These are phyloP conservation scores for Champsocephalus gunnari DNA, from an alignment of 2,797 vertebrate genomes.

Conservation along the genomic window DNA sequence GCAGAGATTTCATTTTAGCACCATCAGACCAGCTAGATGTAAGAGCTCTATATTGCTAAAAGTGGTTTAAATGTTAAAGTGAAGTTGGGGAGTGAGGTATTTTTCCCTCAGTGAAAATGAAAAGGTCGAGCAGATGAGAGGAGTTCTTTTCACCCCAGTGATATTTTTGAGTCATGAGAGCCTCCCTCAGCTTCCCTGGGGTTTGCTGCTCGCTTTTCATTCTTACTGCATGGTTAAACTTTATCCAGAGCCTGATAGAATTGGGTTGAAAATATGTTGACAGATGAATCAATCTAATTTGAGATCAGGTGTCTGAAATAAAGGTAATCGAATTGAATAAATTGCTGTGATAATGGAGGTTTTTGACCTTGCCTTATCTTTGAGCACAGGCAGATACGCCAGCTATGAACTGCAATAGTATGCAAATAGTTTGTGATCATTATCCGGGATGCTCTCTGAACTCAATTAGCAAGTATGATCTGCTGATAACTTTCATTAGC, in stretches of 20 bases:
- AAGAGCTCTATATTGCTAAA: slow-evolving; percentile 12
- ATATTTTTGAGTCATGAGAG: slow-evolving; percentile 71
- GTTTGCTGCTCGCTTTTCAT: slow-evolving; percentile 34
- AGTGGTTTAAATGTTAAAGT: slow-evolving; percentile 33
- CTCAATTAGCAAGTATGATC: slow-evolving; percentile 85
- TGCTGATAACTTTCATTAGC: slow-evolving; percentile 82
- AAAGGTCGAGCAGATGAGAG: slow-evolving; percentile 49
- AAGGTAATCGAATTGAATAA: slow-evolving; percentile 74
- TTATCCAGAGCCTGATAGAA: slow-evolving; percentile 12
- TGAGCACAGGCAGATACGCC: slow-evolving; percentile 57
- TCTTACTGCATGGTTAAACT: slow-evolving; percentile 15
- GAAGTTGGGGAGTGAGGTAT: slow-evolving; percentile 2
- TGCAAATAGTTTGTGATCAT: slow-evolving; percentile 80
- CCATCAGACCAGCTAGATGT: background rate
- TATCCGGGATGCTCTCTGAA: slow-evolving; percentile 82
- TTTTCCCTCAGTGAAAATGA: slow-evolving; percentile 37
- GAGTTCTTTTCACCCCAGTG: slow-evolving; percentile 58
- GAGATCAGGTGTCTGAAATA: slow-evolving; percentile 65
- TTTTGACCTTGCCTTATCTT: slow-evolving; percentile 82
- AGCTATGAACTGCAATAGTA: slow-evolving; percentile 67
- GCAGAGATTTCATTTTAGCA: background rate
- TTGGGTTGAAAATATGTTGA: slow-evolving; percentile 33
- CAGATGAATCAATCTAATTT: slow-evolving; percentile 54
- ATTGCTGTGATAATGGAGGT: slow-evolving; percentile 60
- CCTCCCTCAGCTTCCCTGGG: slow-evolving; percentile 36